These are phyloP conservation scores for Agrochola lota DNA, from an alignment of 2,888 invertebrate genomes.

Conservation along the genomic window DNA sequence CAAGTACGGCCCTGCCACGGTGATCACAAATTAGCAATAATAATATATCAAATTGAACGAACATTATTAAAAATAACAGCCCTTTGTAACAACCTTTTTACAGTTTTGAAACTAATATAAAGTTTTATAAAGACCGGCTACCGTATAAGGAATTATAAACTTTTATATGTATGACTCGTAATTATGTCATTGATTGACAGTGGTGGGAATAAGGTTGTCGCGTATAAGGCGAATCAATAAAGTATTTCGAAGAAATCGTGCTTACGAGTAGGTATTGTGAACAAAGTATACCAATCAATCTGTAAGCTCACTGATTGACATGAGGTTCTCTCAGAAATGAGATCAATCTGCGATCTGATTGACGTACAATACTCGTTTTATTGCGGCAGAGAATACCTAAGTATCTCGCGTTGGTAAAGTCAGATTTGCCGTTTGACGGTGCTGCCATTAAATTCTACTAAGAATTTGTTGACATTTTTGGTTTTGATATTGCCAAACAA, in stretches of 20 bases:
- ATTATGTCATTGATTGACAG: conserved; percentile 66
- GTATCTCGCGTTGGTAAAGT: not conserved
- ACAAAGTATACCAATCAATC: conserved; percentile 39
- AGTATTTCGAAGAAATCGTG: conserved; percentile 20
- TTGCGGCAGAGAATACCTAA: not conserved
- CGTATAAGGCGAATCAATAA: conserved; percentile 35
- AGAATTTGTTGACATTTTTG: no score
- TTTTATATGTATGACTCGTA: conserved; percentile 36
- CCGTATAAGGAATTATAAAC: conserved; percentile 46
- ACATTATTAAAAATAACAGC: conserved; percentile 66
- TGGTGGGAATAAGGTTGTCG: conserved; percentile 38
- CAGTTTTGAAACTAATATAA: conserved; percentile 51
- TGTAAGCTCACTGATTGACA: conserved; percentile 27
- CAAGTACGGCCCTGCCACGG: conserved; percentile 37
- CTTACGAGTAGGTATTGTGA: conserved; percentile 2
- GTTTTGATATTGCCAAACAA: no score
- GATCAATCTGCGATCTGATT: conserved; percentile 19
- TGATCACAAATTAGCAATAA: conserved; percentile 45
- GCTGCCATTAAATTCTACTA: not conserved
- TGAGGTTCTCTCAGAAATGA: not conserved
- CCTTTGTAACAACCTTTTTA: conserved; percentile 62
- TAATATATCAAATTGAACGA: conserved; percentile 37
- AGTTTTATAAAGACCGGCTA: conserved; percentile 38
- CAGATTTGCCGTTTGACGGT: not conserved
- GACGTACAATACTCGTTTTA: not conserved